Evolutionary conservation across 1,140 invertebrate species (phyloP).

Genomic region (Drosophila melanogaster): Release_6_plus_ISO1_MT NT_033777.3:8675001-8675500

Average conservation of each 20-base stretch:
- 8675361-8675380: conserved; percentile 50
- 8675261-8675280: neutral
- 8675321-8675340: conserved; percentile 43
- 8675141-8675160: conserved; percentile 86
- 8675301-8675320: conserved; percentile 67
- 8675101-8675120: conserved; percentile 88
- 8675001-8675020: conserved; percentile 98
- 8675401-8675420: conserved; percentile 91
- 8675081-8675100: conserved; percentile 89
- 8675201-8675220: neutral
- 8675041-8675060: conserved; percentile 93
- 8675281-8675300: conserved; percentile 42
- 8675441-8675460: conserved; percentile 93
- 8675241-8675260: neutral
- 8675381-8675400: conserved; percentile 89
- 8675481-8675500: conserved; percentile 95
- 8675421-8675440: conserved; percentile 90
- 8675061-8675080: conserved; percentile 93
- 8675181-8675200: conserved; percentile 56
- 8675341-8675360: conserved; percentile 70
- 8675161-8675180: conserved; percentile 51
- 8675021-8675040: conserved; percentile 93
- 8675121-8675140: conserved; percentile 88
- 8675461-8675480: conserved; percentile 91
- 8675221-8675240: neutral